Conservation (phyloP, 2,113 vertebrate genomes). For the Rissa tridactyla region DNA sequence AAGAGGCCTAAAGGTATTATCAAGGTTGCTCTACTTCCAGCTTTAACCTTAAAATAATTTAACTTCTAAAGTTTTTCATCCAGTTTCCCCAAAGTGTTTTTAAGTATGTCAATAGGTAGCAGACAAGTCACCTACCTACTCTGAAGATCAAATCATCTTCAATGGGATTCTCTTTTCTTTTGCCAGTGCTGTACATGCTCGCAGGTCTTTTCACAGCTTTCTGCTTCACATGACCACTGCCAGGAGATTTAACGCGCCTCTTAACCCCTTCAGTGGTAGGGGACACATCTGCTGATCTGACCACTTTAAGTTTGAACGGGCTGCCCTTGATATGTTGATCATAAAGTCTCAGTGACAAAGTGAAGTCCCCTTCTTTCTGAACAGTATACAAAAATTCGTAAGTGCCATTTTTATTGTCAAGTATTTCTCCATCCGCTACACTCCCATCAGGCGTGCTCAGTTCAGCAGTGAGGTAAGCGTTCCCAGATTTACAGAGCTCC, state of each 20-base stretch:
- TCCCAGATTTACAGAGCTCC: conserved; percentile 93
- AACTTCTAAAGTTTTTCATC: not conserved
- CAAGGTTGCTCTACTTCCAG: not conserved
- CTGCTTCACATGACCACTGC: conserved; percentile 90
- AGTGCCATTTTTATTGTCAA: conserved; percentile 98
- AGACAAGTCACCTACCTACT: conserved; percentile 80
- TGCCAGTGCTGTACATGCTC: conserved; percentile 95
- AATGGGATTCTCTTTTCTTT: conserved; percentile 94
- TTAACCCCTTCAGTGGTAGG: conserved; percentile 86
- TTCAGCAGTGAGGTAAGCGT: conserved; percentile 87
- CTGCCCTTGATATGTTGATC: conserved; percentile 96
- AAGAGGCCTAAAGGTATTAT: not conserved
- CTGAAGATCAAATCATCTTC: conserved; percentile 96
- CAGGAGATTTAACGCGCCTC: conserved; percentile 90
- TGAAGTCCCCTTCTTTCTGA: conserved; percentile 89
- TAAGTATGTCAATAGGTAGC: not conserved
- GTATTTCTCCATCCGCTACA: conserved; percentile 86
- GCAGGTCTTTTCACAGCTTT: conserved; percentile 92
- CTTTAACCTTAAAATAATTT: not conserved
- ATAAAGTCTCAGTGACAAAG: conserved; percentile 87
- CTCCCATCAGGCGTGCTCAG: conserved; percentile 85
- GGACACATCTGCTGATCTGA: conserved; percentile 85
- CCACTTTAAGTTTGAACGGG: conserved; percentile 91
- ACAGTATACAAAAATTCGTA: conserved; percentile 91
- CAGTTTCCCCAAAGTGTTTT: not conserved